Conservation (phyloP, 2,888 invertebrate species). For the Drosophila putrida region DNA sequence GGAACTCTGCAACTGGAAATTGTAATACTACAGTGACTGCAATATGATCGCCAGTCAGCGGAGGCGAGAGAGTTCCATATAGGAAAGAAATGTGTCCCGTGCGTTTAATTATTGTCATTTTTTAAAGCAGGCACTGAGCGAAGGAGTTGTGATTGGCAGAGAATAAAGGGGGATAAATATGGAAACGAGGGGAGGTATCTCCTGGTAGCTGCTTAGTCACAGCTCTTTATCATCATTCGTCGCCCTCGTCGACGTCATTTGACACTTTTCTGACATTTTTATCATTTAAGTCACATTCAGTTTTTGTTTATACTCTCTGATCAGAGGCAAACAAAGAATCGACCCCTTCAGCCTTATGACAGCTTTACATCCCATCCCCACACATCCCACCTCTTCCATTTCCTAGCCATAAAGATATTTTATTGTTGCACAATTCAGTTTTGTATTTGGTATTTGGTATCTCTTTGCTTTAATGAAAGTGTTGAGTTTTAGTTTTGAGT, state of each 20-base stretch:
- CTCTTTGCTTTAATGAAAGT: slow-evolving; percentile 68
- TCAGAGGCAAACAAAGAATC: slow-evolving; percentile 49
- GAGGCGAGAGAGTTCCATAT: slow-evolving; percentile 19
- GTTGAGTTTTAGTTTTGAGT: slow-evolving; percentile 76
- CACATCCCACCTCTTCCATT: slow-evolving; percentile 2
- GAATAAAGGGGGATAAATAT: background rate
- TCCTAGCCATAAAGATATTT: slow-evolving; percentile 60
- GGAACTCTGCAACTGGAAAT: slow-evolving; percentile 3
- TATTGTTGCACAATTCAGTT: slow-evolving; percentile 74
- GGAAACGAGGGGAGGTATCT: slow-evolving; percentile 12
- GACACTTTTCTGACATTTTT: slow-evolving; percentile 76
- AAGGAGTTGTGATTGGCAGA: background rate
- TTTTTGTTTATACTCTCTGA: slow-evolving; percentile 53
- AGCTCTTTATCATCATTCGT: slow-evolving; percentile 79
- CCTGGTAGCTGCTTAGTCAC: slow-evolving; percentile 63
- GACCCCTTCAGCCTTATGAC: slow-evolving; percentile 56
- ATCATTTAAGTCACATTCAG: slow-evolving; percentile 77
- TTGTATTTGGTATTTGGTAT: slow-evolving; percentile 43
- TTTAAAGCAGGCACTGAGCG: slow-evolving; percentile 20
- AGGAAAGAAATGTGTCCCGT: slow-evolving; percentile 74
- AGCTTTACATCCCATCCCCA: slow-evolving; percentile 46
- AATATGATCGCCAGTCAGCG: slow-evolving; percentile 57
- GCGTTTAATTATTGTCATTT: slow-evolving; percentile 81
- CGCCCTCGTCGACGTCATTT: slow-evolving; percentile 75
- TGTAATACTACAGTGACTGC: slow-evolving; percentile 41